Evolutionary conservation across 2,113 vertebrate genomes (phyloP), one percentile per base, ranked within the genome.

Genomic region (Lycocorax pyrrhopterus): DNA sequence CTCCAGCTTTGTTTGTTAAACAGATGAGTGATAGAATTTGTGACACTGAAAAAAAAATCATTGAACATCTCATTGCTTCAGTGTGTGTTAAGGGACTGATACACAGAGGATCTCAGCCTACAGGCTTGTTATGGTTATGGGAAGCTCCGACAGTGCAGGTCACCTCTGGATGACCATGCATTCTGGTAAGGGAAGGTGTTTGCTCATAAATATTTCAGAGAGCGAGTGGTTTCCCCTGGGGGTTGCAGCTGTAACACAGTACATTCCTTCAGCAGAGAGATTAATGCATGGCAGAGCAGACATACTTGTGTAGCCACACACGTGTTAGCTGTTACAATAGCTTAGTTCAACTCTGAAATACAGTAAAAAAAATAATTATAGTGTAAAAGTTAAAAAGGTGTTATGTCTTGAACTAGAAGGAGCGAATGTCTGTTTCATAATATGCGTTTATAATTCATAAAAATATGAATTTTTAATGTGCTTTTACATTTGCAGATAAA

Each of bases 401-500:
- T 74, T 35, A 32, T 0, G 1, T 63, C 47, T 66, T 72, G 49
- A n/a, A 66, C 43, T 74, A 37, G 44, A 27, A 87, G n/a, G 29
- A 68, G 7, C 19, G 27, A 68, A 30, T 22, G 35, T 49, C 56
- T 26, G 3, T 88, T 96, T 74, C 30, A n/a, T 37, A 83, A 46
- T 19, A 16, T 9, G 35, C 32, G 43, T 76, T 74, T n/a, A n/a
- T n/a, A n/a, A n/a, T n/a, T n/a, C n/a, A n/a, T n/a, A n/a, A n/a
- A n/a, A n/a, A n/a, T n/a, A n/a, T 74, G 71, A 85, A n/a, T 66
- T 51, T 71, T 75, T 27, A 79, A 53, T 8, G 2, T 76, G 30
- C 17, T 80, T 95, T 80, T 83, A 27, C 10, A 19, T 68, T 52
- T 84, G 46, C 91, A 98, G 98, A 92, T 98, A 64, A 99, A 98